Evolutionary conservation across 2,797 vertebrate species (phyloP).

Genomic region (Thamnophis elegans): DNA sequence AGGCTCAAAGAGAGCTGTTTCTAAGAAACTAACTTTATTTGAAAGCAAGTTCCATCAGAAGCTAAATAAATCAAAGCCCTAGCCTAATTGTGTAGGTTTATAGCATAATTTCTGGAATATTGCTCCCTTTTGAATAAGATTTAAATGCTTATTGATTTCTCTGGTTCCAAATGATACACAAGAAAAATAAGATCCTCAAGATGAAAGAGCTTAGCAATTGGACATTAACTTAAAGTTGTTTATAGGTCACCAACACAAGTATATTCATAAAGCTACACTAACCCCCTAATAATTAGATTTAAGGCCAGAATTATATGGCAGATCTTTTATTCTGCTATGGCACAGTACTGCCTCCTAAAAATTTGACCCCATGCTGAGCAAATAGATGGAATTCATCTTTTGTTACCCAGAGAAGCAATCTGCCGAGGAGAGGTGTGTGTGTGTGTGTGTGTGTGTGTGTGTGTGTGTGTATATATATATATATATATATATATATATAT

Average conservation of each 20-base stretch:
- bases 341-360: not conserved
- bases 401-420: not conserved
- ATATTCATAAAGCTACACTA: constrained; percentile 10
- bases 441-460: too few relatives aligned
- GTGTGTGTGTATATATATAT: too few relatives aligned
- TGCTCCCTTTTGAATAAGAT: constrained; percentile 9
- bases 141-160: constrained; percentile 11
- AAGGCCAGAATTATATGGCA: not conserved
- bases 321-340: not conserved
- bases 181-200: not conserved
- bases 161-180: not conserved
- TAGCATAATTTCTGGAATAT: constrained; percentile 16
- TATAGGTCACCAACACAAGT: not conserved
- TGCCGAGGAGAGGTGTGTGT: too few relatives aligned
- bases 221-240: not conserved
- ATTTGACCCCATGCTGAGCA: not conserved
- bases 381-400: not conserved
- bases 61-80: constrained; percentile 32
- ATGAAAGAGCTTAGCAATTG: accelerated
- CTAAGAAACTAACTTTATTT: constrained; percentile 13
- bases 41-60: not conserved
- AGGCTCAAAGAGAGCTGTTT: not conserved
- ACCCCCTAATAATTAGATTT: not conserved
- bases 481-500: too few relatives aligned
- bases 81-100: not conserved